Conservation (phyloP, 2,888 invertebrate genomes). For the Sisyra terminalis region DNA sequence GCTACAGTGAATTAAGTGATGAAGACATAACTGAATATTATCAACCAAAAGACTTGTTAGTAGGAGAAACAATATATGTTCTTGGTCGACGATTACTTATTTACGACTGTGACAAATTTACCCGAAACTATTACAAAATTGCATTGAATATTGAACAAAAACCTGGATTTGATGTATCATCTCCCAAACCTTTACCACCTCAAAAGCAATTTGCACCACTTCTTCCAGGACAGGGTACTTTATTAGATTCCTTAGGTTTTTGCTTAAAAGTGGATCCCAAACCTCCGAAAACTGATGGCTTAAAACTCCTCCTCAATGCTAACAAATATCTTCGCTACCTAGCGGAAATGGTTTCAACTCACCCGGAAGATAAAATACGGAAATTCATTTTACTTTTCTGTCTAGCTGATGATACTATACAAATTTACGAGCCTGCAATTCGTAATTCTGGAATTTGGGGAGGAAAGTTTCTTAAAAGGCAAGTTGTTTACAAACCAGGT, state of each 20-base stretch:
- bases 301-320: slow-evolving; percentile 58
- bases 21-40: slow-evolving; percentile 63
- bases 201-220: neutral
- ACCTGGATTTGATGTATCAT: slow-evolving; percentile 21
- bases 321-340: slow-evolving; percentile 49
- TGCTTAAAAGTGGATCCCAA: no score
- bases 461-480: slow-evolving; percentile 56
- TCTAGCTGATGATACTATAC: slow-evolving; percentile 56
- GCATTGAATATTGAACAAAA: slow-evolving; percentile 28
- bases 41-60: slow-evolving; percentile 55
- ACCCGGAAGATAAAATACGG: slow-evolving; percentile 61
- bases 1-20: slow-evolving; percentile 50
- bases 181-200: slow-evolving; percentile 14
- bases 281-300: slow-evolving; percentile 31
- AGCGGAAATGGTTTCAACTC: slow-evolving; percentile 58
- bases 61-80: slow-evolving; percentile 55
- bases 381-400: slow-evolving; percentile 61
- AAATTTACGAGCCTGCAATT: slow-evolving; percentile 53
- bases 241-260: no score
- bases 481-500: slow-evolving; percentile 49
- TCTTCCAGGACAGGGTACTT: no score
- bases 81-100: slow-evolving; percentile 56
- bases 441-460: slow-evolving; percentile 53
- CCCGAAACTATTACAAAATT: slow-evolving; percentile 48
- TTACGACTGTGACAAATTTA: slow-evolving; percentile 66